Base-by-base conservation (phyloP, 2,888 invertebrate species). In the Stenurella melanura region DNA sequence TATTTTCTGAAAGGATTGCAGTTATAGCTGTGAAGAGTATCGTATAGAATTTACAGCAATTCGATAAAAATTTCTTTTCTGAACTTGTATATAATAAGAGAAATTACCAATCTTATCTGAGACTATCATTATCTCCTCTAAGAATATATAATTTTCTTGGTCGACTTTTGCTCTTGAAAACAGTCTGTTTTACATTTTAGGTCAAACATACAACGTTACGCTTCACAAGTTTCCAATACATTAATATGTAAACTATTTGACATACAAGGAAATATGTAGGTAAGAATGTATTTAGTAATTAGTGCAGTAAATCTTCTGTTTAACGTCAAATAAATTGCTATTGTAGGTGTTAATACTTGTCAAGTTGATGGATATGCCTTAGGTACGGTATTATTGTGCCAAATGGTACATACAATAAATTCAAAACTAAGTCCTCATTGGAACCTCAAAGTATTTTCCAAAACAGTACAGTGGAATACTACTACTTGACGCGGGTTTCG, bases 61-160 rank as follows among this genome's bases (percentile, higher is more conserved):
- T n/a, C n/a, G n/a, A n/a, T n/a, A n/a, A n/a, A n/a, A n/a, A n/a
- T n/a, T n/a, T n/a, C n/a, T 34, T 7, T 34, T 34, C 30, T 34
- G 7, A 34, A 9, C 6, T 34, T 34, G 30, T 34, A 0, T 9
- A 34, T 34, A 34, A 34, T 9, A 34, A 9, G 30, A 34, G 5
- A 34, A 34, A 34, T 9, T 2, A 42, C n/a, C n/a, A 50, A n/a
- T 17, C 50, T 50, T 50, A n/a, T n/a, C n/a, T 9, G 5, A 50
- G n/a, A n/a, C n/a, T 5, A 12, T 50, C 0, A 50, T 50, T 50
- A 50, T n/a, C 50, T 50, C 50, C 0, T 50, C 6, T 50, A 50
- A 50, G 50, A 50, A 50, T n/a, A 50, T n/a, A n/a, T 50, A 50
- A 50, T 50, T 50, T 50, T 50, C 50, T 50, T 50, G 50, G 50